Evolutionary conservation across 2,113 vertebrate genomes (phyloP), one percentile per base, ranked within the genome.

Genomic region (Bombycilla garrulus): DNA sequence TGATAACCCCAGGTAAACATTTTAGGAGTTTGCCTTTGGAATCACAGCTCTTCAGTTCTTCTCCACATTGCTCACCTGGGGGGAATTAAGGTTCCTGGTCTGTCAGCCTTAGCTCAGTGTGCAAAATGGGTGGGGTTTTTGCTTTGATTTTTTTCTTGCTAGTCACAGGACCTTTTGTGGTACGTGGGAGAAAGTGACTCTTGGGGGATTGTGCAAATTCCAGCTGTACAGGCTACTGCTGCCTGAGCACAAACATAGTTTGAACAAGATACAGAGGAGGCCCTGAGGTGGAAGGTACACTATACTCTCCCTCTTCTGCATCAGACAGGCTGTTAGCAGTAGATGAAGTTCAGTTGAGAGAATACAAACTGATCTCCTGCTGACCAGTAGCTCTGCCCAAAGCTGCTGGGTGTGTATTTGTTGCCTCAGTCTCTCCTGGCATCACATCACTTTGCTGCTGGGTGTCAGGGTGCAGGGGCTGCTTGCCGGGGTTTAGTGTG

Each of bases 1-100:
- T 0, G 99, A 99, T 97, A 99, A 99, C 92, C 99, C 99, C 97
- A 99, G 99, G 99, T 99, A 98, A 98, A 97, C 97, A 98, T 97
- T 89, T 97, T 95, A 98, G 62, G 80, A 96, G 94, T 97, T 73
- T 87, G 40, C 24, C 14, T 16, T 57, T 77, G 71, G 54, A 78
- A 81, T 40, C 12, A 29, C 31, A 36, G 40, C 25, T 80, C 44
- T 65, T 14, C 38, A 33, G 18, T 60, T 67, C 66, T 58, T 40
- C 23, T 66, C 45, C 25, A 19, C 15, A 12, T 23, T 70, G 21
- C 53, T 28, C 4, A 2, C 26, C 5, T 4, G 0, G 9, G 29
- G 15, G 42, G 12, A 26, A 35, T 69, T 19, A 22, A 26, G 24
- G 29, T 82, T 78, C n/a, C 40, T 69, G 22, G 5, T 76, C 70